Conservation (phyloP, 2,888 invertebrate genomes). For the Diaprepes abbreviatus region DNA sequence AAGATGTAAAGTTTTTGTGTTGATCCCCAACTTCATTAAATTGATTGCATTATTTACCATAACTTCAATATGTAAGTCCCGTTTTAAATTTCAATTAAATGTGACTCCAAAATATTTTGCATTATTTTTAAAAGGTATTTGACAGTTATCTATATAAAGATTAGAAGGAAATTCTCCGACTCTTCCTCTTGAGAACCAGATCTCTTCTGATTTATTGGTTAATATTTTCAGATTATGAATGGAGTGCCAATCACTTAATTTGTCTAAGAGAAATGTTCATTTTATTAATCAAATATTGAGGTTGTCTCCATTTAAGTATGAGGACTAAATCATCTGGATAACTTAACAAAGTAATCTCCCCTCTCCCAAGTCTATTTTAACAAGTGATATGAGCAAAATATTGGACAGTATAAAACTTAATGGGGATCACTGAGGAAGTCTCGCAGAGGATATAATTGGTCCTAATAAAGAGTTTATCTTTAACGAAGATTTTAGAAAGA, state of each 20-base stretch:
- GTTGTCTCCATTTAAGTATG: neutral
- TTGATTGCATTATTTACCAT: neutral
- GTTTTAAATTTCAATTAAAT: slow-evolving; percentile 4
- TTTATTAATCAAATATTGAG: neutral
- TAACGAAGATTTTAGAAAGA: neutral
- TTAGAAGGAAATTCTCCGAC: neutral
- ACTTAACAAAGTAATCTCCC: neutral
- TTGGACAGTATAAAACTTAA: neutral
- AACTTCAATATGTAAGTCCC: slow-evolving; percentile 3
- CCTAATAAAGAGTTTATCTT: neutral
- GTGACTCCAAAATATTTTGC: neutral
- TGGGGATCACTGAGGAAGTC: neutral
- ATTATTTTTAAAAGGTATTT: neutral
- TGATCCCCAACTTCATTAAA: neutral
- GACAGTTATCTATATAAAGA: neutral
- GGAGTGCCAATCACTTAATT: neutral
- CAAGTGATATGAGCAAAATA: neutral
- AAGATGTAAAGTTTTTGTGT: neutral
- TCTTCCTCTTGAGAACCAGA: neutral
- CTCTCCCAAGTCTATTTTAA: too few relatives aligned
- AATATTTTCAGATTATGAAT: neutral
- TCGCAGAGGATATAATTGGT: neutral
- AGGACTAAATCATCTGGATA: neutral
- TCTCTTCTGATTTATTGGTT: neutral
- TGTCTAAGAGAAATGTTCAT: neutral